A percentile compares a stretch with the other conserved stretches of the same genome.
Evolutionary conservation across 2,888 invertebrate species (phyloP).

Genomic region (Strigamia crassipes): DNA sequence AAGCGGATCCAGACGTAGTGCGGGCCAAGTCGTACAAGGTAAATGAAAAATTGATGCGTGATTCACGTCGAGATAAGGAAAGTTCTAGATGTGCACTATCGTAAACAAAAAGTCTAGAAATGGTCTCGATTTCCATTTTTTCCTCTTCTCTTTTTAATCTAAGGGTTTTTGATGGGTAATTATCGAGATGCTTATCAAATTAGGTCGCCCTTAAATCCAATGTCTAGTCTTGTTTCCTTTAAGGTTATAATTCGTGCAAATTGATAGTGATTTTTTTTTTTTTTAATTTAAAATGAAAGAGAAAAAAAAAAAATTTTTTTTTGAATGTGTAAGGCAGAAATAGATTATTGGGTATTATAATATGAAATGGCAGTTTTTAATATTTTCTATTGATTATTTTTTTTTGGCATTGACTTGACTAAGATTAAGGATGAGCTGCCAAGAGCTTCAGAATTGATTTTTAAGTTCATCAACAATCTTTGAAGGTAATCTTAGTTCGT

Average conservation of each 20-base stretch:
- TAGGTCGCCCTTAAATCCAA: neutral
- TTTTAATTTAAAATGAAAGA: neutral
- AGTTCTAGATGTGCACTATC: neutral
- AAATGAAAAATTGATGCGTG: neutral
- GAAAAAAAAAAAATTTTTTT: neutral
- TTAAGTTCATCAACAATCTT: conserved; percentile 17
- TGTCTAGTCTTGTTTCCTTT: neutral
- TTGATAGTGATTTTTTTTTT: neutral
- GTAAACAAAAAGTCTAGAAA: neutral
- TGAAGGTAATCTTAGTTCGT: neutral
- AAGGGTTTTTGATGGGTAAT: neutral
- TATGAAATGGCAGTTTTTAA: neutral
- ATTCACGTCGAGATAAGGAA: neutral
- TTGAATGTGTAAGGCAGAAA: neutral
- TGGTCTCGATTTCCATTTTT: neutral
- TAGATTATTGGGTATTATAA: neutral
- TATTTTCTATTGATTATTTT: conserved; percentile 17
- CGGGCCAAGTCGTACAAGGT: conserved; percentile 34
- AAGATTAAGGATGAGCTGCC: conserved; percentile 17
- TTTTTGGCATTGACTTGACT: conserved; percentile 12
- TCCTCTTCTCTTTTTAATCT: neutral
- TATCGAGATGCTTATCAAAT: conserved; percentile 1
- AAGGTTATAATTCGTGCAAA: neutral
- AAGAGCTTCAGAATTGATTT: conserved; percentile 12
- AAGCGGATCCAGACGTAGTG: conserved; percentile 49